phyloP scores from a whole-genome alignment of 1,140 invertebrate genomes.

The Neodiprion fabricii region DNA sequence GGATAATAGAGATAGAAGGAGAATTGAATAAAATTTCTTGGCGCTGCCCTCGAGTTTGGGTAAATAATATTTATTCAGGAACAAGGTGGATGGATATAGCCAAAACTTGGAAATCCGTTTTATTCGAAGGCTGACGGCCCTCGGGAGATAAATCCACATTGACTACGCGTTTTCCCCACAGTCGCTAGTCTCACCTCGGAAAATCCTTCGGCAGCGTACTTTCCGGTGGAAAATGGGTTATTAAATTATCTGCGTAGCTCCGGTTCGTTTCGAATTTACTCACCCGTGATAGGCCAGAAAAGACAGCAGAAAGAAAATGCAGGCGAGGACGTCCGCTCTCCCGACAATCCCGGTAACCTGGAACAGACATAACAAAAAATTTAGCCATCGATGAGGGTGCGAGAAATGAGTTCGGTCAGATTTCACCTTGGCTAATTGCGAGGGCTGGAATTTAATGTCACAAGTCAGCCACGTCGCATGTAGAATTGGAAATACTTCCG shows the following conservation, averaged over 20 bases:
- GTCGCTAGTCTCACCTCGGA: neutral
- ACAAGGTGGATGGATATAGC: neutral
- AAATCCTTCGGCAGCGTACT: too few relatives aligned
- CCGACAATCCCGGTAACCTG: slow-evolving; percentile 84
- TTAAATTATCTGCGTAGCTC: neutral
- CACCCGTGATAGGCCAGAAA: slow-evolving; percentile 82
- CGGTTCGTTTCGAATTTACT: slow-evolving; percentile 47
- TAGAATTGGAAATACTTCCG: too few relatives aligned
- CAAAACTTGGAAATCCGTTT: neutral
- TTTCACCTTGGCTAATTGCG: too few relatives aligned
- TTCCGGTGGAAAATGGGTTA: neutral
- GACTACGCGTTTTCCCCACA: neutral
- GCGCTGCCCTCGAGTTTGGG: neutral
- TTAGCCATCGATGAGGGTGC: neutral
- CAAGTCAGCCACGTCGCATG: too few relatives aligned
- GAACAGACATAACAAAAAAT: slow-evolving; percentile 51
- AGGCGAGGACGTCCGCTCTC: slow-evolving; percentile 83
- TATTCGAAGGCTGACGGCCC: neutral
- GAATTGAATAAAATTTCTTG: too few relatives aligned
- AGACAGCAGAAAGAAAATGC: slow-evolving; percentile 82
- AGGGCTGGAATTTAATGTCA: too few relatives aligned
- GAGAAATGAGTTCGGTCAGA: too few relatives aligned
- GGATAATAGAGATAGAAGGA: too few relatives aligned
- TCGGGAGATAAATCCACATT: neutral
- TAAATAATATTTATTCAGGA: slow-evolving; percentile 3